Evolutionary conservation across 2,888 invertebrate genomes (phyloP).

Genomic region (Diogma glabrata): DNA sequence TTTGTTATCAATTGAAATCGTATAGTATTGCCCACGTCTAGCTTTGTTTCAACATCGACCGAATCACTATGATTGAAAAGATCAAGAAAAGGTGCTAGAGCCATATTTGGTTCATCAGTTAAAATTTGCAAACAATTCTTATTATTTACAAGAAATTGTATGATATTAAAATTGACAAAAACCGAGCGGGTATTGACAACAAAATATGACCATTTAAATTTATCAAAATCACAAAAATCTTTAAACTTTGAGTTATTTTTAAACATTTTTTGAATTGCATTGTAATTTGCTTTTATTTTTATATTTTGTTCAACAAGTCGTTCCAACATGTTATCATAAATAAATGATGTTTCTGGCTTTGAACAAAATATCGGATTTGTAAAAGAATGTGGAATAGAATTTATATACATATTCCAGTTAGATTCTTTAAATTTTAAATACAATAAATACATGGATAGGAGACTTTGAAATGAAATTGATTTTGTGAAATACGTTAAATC

Average conservation of each 20-base stretch:
- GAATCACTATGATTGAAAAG: slow-evolving; percentile 73
- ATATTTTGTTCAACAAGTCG: slow-evolving; percentile 42
- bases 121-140: slow-evolving; percentile 31
- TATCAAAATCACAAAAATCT: slow-evolving; percentile 41
- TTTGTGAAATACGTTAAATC: slow-evolving; percentile 23
- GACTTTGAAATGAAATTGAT: slow-evolving; percentile 51
- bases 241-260: slow-evolving; percentile 27
- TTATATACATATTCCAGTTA: slow-evolving; percentile 51
- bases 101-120: slow-evolving; percentile 51
- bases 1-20: slow-evolving; percentile 15
- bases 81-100: slow-evolving; percentile 79
- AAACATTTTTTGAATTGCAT: slow-evolving; percentile 21
- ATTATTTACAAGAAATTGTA: slow-evolving; percentile 33
- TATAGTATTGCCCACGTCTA: slow-evolving; percentile 1
- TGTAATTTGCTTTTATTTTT: slow-evolving; percentile 32
- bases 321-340: slow-evolving; percentile 46
- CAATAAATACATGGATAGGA: slow-evolving; percentile 61
- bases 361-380: slow-evolving; percentile 57
- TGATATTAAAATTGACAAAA: slow-evolving; percentile 48
- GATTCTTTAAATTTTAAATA: slow-evolving; percentile 49
- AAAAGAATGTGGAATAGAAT: slow-evolving; percentile 54
- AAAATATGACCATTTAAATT: slow-evolving; percentile 70
- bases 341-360: slow-evolving; percentile 39
- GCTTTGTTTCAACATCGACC: slow-evolving; percentile 37
- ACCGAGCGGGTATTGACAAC: slow-evolving; percentile 78